These are phyloP conservation scores for Enoplosus armatus DNA, from an alignment of 2,797 vertebrate species.

Conservation along the genomic window DNA sequence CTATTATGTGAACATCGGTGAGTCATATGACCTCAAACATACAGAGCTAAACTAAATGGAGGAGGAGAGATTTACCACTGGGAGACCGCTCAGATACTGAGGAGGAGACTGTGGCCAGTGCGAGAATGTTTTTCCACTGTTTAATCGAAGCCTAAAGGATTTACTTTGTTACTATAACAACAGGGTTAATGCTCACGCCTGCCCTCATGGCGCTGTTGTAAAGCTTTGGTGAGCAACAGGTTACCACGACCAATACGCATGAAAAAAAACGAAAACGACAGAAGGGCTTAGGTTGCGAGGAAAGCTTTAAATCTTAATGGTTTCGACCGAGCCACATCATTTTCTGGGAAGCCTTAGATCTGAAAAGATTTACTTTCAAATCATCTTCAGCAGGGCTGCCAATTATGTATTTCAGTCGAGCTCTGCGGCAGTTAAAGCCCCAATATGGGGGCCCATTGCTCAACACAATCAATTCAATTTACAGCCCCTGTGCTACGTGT, in stretches of 20 bases:
- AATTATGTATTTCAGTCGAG: slow-evolving; percentile 1
- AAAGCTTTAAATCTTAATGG: background rate
- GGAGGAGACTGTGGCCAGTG: background rate
- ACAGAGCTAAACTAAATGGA: background rate
- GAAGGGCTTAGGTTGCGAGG: background rate
- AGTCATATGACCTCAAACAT: background rate
- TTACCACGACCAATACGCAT: background rate
- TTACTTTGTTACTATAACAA: background rate
- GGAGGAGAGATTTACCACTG: background rate
- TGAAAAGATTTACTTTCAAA: slow-evolving; percentile 8
- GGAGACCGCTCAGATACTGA: background rate
- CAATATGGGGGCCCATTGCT: background rate
- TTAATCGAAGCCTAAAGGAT: background rate
- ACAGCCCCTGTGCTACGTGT: background rate
- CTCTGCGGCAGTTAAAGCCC: slow-evolving; percentile 17
- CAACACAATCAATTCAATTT: slow-evolving; percentile 12
- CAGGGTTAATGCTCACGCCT: background rate
- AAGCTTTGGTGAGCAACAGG: background rate
- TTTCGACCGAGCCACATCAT: background rate
- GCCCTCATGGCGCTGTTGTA: background rate
- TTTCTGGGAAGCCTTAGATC: slow-evolving; percentile 5
- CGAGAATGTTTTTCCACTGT: background rate
- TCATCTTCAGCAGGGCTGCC: background rate
- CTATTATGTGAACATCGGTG: background rate
- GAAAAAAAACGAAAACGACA: background rate